Conservation (phyloP, 2,888 invertebrate genomes). For the Machimus rusticus region DNA sequence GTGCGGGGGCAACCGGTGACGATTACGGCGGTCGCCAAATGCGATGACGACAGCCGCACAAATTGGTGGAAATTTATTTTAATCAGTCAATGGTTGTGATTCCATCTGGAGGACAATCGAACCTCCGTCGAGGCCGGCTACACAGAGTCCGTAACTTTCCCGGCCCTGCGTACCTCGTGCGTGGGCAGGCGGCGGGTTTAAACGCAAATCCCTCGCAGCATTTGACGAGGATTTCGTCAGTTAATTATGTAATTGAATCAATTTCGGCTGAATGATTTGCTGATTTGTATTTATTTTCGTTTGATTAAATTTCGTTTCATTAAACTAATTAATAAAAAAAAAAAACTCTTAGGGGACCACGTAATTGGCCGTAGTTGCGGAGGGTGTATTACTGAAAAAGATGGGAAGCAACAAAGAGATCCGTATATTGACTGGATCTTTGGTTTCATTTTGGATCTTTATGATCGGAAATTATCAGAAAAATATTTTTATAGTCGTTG, state of each 20-base stretch:
- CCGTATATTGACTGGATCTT: background rate
- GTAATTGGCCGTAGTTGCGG: background rate
- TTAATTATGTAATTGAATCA: constrained; percentile 49
- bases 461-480: background rate
- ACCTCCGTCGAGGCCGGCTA: background rate
- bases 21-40: background rate
- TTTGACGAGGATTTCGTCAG: constrained; percentile 44
- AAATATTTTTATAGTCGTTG: too few species aligned
- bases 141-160: background rate
- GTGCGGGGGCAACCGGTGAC: too few species aligned
- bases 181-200: background rate
- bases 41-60: constrained; percentile 46
- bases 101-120: background rate
- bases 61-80: constrained; percentile 46
- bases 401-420: background rate
- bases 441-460: background rate
- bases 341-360: background rate
- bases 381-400: background rate
- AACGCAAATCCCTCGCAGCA: constrained; percentile 41
- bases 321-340: constrained; percentile 45
- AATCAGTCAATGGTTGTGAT: constrained; percentile 45
- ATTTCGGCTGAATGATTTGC: constrained; percentile 46
- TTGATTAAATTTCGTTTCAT: constrained; percentile 47
- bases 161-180: background rate
- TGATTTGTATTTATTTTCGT: constrained; percentile 49